Evolutionary conservation across 2,113 vertebrate species (phyloP), one percentile per base, ranked within the genome.

Genomic region (Mirza zaza): DNA sequence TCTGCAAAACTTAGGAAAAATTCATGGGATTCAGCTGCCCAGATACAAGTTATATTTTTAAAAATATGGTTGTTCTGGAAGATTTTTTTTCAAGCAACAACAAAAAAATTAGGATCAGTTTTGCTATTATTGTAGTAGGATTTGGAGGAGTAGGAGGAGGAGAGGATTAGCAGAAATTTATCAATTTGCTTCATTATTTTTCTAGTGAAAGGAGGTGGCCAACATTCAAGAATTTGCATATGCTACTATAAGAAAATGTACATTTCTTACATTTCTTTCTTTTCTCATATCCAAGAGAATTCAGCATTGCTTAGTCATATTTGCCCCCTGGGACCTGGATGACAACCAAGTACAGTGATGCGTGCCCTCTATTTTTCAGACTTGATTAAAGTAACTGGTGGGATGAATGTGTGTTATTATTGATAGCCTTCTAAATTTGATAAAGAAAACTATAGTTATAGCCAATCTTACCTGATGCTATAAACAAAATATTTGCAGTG

Each of bases 401-500:
- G 39, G 42, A 85, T 79, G 48, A 97, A 87, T 88, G 45, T 85
- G 59, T 67, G 3, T 65, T 92, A 21, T 91, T 50, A n/a, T 76
- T 90, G 85, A 95, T 63, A 88, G 8, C 6, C 27, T 95, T 93
- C 68, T 94, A 95, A 95, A 82, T 82, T 89, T 86, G 34, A 93
- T 77, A n/a, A 93, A 67, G 48, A 94, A 97, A 89, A 80, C 52
- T 90, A 13, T 91, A 96, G 89, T 94, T 94, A 87, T 11, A 84
- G 76, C 23, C 59, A 82, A 71, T 94, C 90, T 93, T 93, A 86
- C 11, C 29, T 93, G 63, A 73, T 67, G 75, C 39, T 82, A 4
- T 89, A 85, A 93, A 93, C 18, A 88, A 96, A 95, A 91, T 91
- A 76, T 81, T 95, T 95, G 80, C 21, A 83, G 23, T 75, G 63